phyloP scores from a whole-genome alignment of 2,113 vertebrate genomes.

The Paradoxurus hermaphroditus region DNA sequence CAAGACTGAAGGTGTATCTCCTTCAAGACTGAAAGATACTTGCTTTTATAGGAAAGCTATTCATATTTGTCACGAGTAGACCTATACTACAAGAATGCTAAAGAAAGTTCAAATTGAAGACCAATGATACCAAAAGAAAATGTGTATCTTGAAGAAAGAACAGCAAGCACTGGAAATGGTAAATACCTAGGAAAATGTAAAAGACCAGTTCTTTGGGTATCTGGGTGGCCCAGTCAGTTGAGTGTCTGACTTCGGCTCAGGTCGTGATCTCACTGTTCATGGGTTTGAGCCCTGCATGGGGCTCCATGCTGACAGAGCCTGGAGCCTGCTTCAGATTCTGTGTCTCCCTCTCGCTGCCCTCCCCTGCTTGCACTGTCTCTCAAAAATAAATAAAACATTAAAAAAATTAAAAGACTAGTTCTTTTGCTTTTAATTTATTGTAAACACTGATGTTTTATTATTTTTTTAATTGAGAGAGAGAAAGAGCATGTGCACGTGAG shows the following conservation, averaged over 20 bases:
- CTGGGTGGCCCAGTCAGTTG: too few relatives aligned
- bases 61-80: neutral
- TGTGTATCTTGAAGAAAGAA: neutral
- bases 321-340: too few relatives aligned
- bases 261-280: too few relatives aligned
- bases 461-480: too few relatives aligned
- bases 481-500: too few relatives aligned
- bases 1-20: neutral
- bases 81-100: neutral
- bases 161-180: neutral
- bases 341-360: too few relatives aligned
- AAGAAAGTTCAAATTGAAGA: neutral
- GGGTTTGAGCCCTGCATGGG: too few relatives aligned
- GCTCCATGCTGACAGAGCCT: too few relatives aligned
- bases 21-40: neutral
- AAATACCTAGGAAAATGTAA: neutral
- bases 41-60: neutral
- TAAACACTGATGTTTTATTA: neutral
- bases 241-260: too few relatives aligned
- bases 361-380: too few relatives aligned
- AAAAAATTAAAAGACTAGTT: neutral
- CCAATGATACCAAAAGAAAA: neutral
- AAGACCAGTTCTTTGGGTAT: neutral
- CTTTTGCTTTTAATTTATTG: neutral
- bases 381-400: too few relatives aligned